Base-by-base conservation (phyloP, 2,888 invertebrate genomes). In the Omphaloscelis lunosa region DNA sequence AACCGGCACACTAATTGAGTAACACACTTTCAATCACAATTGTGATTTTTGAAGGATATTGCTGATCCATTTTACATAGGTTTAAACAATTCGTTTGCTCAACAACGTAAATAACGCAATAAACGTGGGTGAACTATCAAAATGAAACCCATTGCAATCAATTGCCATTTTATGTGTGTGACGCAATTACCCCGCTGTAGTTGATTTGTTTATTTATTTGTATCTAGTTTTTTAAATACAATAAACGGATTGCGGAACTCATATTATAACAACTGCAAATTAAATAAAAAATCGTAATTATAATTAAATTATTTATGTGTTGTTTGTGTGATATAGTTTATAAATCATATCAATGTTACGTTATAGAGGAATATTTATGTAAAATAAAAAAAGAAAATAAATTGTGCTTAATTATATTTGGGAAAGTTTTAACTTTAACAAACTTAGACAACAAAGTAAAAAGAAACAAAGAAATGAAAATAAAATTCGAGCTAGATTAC, bases 301-400 rank as follows among this genome's bases (percentile, higher is more conserved):
- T 29, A 53, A 48, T 53, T 0, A 12, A 23, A 15, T 56, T n/a
- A 48, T 79, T 39, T 15, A 62, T n/a, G 7, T 62, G 51, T 68
- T 79, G 11, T 77, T 62, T 62, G 45, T 79, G 39, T 72, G 39
- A 29, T 72, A 56, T 48, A 67, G 48, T 79, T 56, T 56, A 79
- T 71, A 39, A 20, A 62, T 39, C 20, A n/a, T 45, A 29, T 39
- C 17, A 39, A n/a, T 62, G 61, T 62, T 62, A 56, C 20, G 11
- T 62, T 45, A 27, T 69, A 34, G 6, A 62, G 5, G 1, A 62
- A 53, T 48, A n/a, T 62, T 62, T 45, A 62, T 53, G 45, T 62
- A 0, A 58, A 56, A 77, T 77, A 58, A 56, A 76, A n/a, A 11
- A 23, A 17, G 2, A 7, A 0, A 39, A 58, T 7, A 41, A 53